Evolutionary conservation across 2,797 vertebrate genomes (phyloP).

Genomic region (Sebastes ruberrimus): DNA sequence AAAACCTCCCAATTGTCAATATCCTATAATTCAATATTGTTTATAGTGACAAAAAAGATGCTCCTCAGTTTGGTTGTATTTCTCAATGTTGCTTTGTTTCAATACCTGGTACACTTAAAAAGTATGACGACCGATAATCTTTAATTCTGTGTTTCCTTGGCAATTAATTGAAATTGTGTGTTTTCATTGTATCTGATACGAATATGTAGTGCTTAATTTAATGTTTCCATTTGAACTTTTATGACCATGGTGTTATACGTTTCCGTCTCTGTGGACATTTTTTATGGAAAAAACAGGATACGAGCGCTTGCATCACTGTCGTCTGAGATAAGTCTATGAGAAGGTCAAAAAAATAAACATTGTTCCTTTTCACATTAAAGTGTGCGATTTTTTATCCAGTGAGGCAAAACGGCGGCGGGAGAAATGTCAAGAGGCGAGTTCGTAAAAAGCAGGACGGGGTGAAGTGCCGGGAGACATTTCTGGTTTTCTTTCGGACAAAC

Average conservation of each 20-base stretch:
- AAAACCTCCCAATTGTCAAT: not conserved
- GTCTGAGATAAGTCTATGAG: conserved; percentile 41
- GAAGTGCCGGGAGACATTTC: conserved; percentile 19
- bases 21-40: not conserved
- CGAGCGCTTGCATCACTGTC: conserved; percentile 52
- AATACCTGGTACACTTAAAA: conserved; percentile 35
- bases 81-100: conserved; percentile 16
- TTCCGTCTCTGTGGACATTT: conserved; percentile 52
- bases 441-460: not conserved
- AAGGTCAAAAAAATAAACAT: conserved; percentile 68
- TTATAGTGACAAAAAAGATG: not conserved
- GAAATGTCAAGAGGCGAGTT: conserved; percentile 15
- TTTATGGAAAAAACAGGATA: conserved; percentile 32
- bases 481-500: not conserved
- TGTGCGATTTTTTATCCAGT: not conserved
- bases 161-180: conserved; percentile 32
- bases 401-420: not conserved
- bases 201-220: conserved; percentile 63
- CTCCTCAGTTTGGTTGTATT: conserved; percentile 29
- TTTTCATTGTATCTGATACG: conserved; percentile 53
- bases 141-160: conserved; percentile 36
- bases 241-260: conserved; percentile 48
- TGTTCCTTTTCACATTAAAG: conserved; percentile 57
- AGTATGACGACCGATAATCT: conserved; percentile 14
- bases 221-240: conserved; percentile 59